Evolutionary conservation across 2,888 invertebrate genomes (phyloP), one percentile per base, ranked within the genome.

Genomic region (Venustoraphidia nigricollis): DNA sequence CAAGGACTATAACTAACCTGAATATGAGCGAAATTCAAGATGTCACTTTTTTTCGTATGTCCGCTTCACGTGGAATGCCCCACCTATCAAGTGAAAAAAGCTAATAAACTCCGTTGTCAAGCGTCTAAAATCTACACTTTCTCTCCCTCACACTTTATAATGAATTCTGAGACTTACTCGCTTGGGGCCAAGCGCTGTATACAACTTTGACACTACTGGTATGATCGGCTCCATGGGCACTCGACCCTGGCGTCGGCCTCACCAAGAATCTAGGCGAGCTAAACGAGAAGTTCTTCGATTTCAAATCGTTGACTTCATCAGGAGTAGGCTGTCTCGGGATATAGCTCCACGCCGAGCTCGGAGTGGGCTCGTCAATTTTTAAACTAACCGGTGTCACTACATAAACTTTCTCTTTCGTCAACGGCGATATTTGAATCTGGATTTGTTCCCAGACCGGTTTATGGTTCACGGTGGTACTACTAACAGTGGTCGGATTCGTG

Each of bases 311-410:
- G 49, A 55, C 60, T 41, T 66, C 65, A 5, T 47, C 40, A 17
- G 54, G 56, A 3, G 46, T 44, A 14, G 66, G 56, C 54, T 58
- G 58, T 4, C 60, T 62, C 11, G 62, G 58, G 53, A 57, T 57
- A 53, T 61, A 61, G 40, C 41, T 46, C 59, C 59, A 61, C 36
- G 59, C 59, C 9, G 59, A 59, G 2, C 59, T 57, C 10, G 57
- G 60, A 14, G 58, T 59, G 39, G 56, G 57, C 27, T 57, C 59
- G 34, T 48, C 52, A 44, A 66, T 68, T 53, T 61, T 65, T 68
- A 72, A 71, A 13, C 83, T 75, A 58, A 82, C 79, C 0, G 89
- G 86, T 4, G 89, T 89, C 1, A 89, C 87, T 1, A 89, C 83
- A 56, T 87, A 87, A 0, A 88, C 76, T 60, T 83, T 83, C 66